Evolutionary conservation across 2,113 vertebrate species (phyloP), one percentile per base, ranked within the genome.

Genomic region (Sigmodon hispidus): DNA sequence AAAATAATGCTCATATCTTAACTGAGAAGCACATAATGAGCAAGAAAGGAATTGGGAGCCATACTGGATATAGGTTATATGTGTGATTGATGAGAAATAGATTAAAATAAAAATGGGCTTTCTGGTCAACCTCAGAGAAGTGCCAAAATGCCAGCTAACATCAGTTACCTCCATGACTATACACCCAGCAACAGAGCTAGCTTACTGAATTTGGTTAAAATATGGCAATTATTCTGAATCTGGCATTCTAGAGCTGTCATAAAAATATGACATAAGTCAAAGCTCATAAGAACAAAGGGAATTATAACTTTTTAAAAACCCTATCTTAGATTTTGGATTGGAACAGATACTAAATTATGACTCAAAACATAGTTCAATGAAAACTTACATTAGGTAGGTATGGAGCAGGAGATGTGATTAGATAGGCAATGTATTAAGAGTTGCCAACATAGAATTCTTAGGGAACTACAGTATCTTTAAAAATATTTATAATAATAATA

Each of bases 1-100:
- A 88, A 93, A 93, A 92, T 86, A 93, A 88, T 81, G 24, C 65
- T 88, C 36, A 87, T 89, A 91, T 65, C 12, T 94, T 91, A 63
- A 89, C 45, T 21, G n/a, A 94, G 65, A 85, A 72, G 63, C 22
- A 31, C 75, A 75, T 84, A 95, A 95, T 87, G 92, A 93, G 50
- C 55, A 96, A 84, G 70, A 84, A 94, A 90, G 72, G 12, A 91
- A 77, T 81, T 9, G 26, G 83, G 43, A 90, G 52, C 67, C 86
- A 89, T 26, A 24, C 50, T 84, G 52, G 13, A 40, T 61, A 40
- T 76, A 73, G 73, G 5, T 67, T 92, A 31, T 43, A 8, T 52
- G 7, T 87, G 0, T 40, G 50, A 34, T 29, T 96, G 43, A 90
- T 45, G 16, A 67, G 43, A 19, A 91, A 61, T 12, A 40, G 29